Conservation (phyloP, 1,140 invertebrate genomes). For the Apis florea region DNA sequence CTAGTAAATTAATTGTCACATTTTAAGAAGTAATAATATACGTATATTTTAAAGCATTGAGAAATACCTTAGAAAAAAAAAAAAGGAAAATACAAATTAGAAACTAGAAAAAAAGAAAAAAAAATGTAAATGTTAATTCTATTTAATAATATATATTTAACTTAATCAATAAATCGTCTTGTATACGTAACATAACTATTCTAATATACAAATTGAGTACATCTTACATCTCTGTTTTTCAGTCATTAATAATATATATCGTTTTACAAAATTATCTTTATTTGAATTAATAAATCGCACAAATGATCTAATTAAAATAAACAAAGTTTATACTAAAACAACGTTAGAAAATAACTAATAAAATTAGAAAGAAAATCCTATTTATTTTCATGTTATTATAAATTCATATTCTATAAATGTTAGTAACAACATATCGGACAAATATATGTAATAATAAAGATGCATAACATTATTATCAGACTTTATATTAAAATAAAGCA, state of each 20-base stretch:
- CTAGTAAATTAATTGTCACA: neutral
- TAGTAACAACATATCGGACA: neutral
- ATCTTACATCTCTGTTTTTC: neutral
- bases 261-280: neutral
- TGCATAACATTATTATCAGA: no score
- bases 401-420: neutral
- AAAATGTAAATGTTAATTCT: no score
- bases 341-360: neutral
- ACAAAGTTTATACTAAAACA: neutral
- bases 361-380: neutral
- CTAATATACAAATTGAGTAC: neutral
- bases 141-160: neutral
- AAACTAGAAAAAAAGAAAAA: no score
- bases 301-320: neutral
- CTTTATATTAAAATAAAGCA: neutral
- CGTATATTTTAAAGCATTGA: no score
- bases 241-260: no score
- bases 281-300: neutral
- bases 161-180: neutral
- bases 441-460: neutral
- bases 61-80: neutral
- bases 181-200: neutral
- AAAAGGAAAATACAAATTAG: neutral
- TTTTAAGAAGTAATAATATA: neutral
- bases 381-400: neutral